phyloP scores from a whole-genome alignment of 1,140 invertebrate species.

The Carposina sasakii region DNA sequence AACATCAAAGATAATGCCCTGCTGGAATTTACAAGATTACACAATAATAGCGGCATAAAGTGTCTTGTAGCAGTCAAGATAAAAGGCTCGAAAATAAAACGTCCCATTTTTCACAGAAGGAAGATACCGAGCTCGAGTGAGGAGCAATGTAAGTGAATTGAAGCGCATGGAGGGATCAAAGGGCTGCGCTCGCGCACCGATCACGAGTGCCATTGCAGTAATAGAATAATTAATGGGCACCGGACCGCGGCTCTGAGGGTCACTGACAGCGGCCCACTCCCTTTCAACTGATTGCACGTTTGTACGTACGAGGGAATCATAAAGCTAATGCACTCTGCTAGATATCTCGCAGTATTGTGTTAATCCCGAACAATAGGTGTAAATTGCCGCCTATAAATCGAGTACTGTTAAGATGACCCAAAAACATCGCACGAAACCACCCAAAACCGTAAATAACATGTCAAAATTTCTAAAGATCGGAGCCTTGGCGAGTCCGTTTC shows the following conservation, averaged over 20 bases:
- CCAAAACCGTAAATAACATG: constrained; percentile 21
- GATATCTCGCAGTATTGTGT: constrained; percentile 8
- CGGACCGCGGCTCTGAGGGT: constrained; percentile 31
- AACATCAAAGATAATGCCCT: constrained; percentile 14
- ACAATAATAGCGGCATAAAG: constrained; percentile 16
- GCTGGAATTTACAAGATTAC: constrained; percentile 19
- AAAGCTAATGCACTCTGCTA: constrained; percentile 22
- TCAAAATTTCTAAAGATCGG: constrained; percentile 29
- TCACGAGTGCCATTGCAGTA: constrained; percentile 44
- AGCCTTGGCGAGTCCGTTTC: constrained; percentile 33
- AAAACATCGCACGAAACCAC: constrained; percentile 17
- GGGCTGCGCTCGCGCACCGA: constrained; percentile 34
- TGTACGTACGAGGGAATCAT: constrained; percentile 15
- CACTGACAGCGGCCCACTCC: constrained; percentile 35
- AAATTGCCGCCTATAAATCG: too few species aligned
- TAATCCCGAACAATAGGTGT: too few species aligned
- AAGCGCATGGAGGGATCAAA: constrained; percentile 39
- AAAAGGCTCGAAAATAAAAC: too few species aligned
- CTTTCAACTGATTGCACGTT: too few species aligned
- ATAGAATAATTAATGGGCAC: constrained; percentile 60
- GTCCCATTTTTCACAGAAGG: constrained; percentile 19
- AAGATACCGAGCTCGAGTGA: too few species aligned
- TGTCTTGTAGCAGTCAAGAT: too few species aligned
- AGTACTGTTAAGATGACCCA: constrained; percentile 3
- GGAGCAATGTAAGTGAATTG: constrained; percentile 27